Conservation (phyloP, 2,113 vertebrate genomes). For the Chrysemys picta region DNA sequence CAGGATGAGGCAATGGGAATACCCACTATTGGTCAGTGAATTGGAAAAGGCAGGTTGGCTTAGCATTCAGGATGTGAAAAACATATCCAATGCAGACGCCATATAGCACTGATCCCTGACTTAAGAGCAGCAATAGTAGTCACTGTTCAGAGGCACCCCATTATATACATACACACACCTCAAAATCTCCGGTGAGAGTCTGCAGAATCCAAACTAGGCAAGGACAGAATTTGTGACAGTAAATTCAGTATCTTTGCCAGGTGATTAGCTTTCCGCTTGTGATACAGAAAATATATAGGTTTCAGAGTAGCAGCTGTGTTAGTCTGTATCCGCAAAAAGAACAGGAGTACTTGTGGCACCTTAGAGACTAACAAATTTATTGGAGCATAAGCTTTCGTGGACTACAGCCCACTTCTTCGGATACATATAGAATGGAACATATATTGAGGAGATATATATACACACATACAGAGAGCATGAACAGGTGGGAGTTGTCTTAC, state of each 20-base stretch:
- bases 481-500: too few relatives aligned
- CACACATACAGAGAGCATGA: too few relatives aligned
- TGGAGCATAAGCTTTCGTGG: too few relatives aligned
- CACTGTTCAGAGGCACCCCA: not conserved
- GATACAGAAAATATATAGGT: not conserved
- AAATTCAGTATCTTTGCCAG: not conserved
- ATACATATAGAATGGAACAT: too few relatives aligned
- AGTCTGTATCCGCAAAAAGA: too few relatives aligned
- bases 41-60: not conserved
- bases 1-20: not conserved
- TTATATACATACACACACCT: not conserved
- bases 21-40: not conserved
- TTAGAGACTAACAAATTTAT: too few relatives aligned
- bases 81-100: rapidly evolving
- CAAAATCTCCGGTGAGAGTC: not conserved
- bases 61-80: not conserved
- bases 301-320: too few relatives aligned
- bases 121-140: not conserved
- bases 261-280: not conserved
- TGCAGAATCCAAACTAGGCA: not conserved
- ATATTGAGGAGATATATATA: too few relatives aligned
- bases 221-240: not conserved
- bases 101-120: not conserved
- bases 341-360: too few relatives aligned
- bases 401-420: too few relatives aligned